Percentiles rank a stretch among this genome's conserved stretches.
Conservation (phyloP, 2,113 vertebrate species). For the Argyrosomus japonicus region DNA sequence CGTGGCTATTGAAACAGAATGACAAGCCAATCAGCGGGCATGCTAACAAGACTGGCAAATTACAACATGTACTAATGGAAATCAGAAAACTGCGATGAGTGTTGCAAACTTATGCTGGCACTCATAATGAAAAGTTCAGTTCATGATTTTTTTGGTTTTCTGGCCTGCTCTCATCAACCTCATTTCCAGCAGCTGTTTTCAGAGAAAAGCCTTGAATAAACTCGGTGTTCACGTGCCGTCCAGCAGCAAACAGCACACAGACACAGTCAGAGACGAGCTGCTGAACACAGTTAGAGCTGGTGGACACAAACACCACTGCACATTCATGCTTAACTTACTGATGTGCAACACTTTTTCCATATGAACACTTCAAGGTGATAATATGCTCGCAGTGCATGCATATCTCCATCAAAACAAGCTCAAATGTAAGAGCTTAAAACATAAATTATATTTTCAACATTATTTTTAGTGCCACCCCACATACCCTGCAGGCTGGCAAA, state of each 20-base stretch:
- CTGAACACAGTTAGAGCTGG: neutral
- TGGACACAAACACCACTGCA: neutral
- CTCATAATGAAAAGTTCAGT: neutral
- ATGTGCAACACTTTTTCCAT: neutral
- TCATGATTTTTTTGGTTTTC: neutral
- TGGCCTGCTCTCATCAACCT: neutral
- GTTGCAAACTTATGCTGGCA: neutral
- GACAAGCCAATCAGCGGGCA: neutral
- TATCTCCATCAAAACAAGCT: neutral
- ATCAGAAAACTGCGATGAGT: neutral
- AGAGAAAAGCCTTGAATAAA: neutral
- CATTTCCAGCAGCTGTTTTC: neutral
- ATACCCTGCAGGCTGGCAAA: conserved; percentile 7
- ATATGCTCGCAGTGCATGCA: neutral
- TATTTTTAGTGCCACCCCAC: neutral
- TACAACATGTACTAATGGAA: neutral
- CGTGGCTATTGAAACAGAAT: neutral
- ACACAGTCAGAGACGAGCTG: neutral
- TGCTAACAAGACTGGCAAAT: neutral
- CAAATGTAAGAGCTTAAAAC: neutral
- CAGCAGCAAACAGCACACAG: neutral
- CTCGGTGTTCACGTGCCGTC: neutral
- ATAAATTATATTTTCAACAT: neutral
- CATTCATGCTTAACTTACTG: no score
- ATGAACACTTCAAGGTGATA: neutral